Percentiles rank a stretch among this genome's conserved stretches.
Conservation (phyloP, 1,140 invertebrate genomes). For the Microvelia longipes region DNA sequence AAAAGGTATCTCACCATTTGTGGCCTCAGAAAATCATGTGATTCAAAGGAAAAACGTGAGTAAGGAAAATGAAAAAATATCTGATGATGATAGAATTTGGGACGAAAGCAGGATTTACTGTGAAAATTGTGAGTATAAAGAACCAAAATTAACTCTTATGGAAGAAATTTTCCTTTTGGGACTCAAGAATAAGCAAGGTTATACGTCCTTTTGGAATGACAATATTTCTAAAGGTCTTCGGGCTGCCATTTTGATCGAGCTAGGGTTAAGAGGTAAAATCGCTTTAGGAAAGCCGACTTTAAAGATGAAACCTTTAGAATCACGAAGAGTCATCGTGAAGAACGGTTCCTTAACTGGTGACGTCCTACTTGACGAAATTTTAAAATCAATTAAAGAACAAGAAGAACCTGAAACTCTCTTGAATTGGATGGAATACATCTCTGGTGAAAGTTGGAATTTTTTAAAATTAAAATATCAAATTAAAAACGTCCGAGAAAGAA, state of each 20-base stretch:
- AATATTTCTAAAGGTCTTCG: neutral
- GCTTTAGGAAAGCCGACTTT: neutral
- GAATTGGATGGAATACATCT: neutral
- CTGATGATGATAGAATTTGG: neutral
- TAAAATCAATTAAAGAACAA: slow-evolving; percentile 1
- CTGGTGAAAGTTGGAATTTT: neutral
- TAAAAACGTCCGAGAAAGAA: neutral
- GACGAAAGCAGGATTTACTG: neutral
- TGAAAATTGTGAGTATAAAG: slow-evolving; percentile 13
- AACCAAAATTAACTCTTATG: neutral
- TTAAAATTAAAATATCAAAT: neutral
- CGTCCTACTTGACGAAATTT: neutral
- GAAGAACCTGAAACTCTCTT: neutral
- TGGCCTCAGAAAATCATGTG: neutral
- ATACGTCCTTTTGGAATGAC: slow-evolving; percentile 2
- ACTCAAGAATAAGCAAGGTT: neutral
- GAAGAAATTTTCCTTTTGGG: slow-evolving; percentile 2
- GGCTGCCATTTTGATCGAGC: neutral
- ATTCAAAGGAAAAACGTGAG: neutral
- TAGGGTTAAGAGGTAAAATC: neutral
- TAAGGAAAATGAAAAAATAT: neutral
- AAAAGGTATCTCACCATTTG: too few relatives aligned
- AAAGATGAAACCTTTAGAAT: neutral
- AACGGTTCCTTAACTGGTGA: neutral
- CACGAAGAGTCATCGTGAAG: neutral